A percentile compares a stretch with the other conserved stretches of the same genome.
Conservation (phyloP, 2,113 vertebrate species). For the Ptilorrhoa leucosticta region DNA sequence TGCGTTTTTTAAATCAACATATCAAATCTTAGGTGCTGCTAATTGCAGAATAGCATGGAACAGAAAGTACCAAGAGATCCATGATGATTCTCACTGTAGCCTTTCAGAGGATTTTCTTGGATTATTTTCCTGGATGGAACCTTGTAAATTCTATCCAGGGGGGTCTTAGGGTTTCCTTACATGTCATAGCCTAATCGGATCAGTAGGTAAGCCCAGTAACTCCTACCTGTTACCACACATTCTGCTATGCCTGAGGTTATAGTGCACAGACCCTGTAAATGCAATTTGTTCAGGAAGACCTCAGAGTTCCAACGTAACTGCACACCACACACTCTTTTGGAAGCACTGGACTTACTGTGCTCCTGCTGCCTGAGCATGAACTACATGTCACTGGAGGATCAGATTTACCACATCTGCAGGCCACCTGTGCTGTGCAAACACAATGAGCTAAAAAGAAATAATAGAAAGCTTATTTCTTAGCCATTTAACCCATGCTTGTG, state of each 20-base stretch:
- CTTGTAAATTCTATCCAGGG: not conserved
- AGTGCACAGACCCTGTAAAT: not conserved
- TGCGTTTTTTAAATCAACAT: not conserved
- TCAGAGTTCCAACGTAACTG: not conserved
- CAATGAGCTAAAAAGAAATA: not conserved
- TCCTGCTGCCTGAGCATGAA: not conserved
- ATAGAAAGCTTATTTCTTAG: not conserved
- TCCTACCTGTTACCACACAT: not conserved
- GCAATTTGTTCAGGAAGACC: not conserved
- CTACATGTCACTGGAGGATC: not conserved
- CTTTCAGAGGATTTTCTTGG: not conserved
- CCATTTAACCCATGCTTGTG: not conserved
- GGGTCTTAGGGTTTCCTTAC: not conserved
- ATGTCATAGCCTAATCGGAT: not conserved
- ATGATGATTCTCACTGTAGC: not conserved
- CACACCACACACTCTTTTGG: not conserved
- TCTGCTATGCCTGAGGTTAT: not conserved
- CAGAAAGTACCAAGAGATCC: not conserved
- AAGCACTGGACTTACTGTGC: not conserved
- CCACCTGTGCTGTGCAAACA: slow-evolving; percentile 3
- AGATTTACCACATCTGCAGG: slow-evolving; percentile 34
- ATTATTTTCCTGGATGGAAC: not conserved
- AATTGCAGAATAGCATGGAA: not conserved
- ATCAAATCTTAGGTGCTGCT: not conserved
- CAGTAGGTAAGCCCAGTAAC: not conserved